phyloP scores from a whole-genome alignment of 2,888 invertebrate genomes.

The Helicoverpa assulta region DNA sequence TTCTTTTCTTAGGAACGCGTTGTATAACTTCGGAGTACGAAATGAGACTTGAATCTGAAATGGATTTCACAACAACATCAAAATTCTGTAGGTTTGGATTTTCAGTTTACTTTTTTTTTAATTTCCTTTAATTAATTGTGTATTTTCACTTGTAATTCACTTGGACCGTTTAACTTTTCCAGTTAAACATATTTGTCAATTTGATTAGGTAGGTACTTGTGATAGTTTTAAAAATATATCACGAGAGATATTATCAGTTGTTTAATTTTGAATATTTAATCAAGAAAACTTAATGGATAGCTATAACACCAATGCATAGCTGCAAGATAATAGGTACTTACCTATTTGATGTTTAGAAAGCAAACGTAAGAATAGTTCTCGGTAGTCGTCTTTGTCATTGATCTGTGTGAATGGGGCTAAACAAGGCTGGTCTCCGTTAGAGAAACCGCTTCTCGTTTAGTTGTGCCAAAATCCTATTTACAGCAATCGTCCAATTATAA shows the following conservation, averaged over 20 bases:
- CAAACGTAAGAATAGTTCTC: constrained; percentile 39
- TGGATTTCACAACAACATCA: background rate
- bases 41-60: constrained; percentile 16
- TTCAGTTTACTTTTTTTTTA: no score
- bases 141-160: no score
- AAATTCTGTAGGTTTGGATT: background rate
- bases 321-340: background rate
- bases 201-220: no score
- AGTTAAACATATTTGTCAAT: no score
- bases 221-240: no score
- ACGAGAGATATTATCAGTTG: no score
- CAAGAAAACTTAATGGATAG: background rate
- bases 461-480: constrained; percentile 51
- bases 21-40: constrained; percentile 21
- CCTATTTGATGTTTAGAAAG: constrained; percentile 41
- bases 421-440: constrained; percentile 38
- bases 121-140: no score
- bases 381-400: constrained; percentile 46
- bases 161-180: no score
- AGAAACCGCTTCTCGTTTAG: constrained; percentile 52
- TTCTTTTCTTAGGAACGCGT: constrained; percentile 26
- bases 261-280: no score
- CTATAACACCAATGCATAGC: background rate
- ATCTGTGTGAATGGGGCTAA: constrained; percentile 54
- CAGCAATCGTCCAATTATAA: constrained; percentile 8